Base-by-base conservation (phyloP, 2,113 vertebrate species). In the Erpornis zantholeuca region DNA sequence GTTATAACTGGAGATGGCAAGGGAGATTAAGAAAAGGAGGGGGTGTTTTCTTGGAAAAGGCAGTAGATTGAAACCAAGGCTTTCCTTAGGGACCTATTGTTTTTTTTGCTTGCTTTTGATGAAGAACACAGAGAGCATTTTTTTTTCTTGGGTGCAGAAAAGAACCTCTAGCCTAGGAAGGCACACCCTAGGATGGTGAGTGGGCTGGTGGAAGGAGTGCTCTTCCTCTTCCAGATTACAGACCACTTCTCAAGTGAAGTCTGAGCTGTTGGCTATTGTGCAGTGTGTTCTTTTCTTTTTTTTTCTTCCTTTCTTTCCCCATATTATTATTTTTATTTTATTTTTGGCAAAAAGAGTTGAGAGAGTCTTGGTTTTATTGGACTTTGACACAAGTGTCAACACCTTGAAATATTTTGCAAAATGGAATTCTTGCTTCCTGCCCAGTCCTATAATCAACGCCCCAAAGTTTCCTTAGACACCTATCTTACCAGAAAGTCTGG, bases 151-250 rank as follows among this genome's bases (percentile, higher is more conserved):
- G 88, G 86, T 88, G 83, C 92, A 96, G 77, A 82, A 83, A 86
- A 71, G 31, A 77, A 75, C 45, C 44, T 91, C 81, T 36, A 81
- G 69, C 40, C 44, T 21, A 42, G 11, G 50, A 53, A 86, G 94
- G 56, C 83, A 92, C 86, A 78, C 76, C 82, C 92, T 24, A 25
- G 76, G 24, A n/a, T 59, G 59, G 76, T 27, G 24, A 96, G 70
- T n/a, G 76, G 66, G 80, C 82, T 73, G 54, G 29, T 83, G 59
- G 85, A 82, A 92, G 83, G 81, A 87, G 77, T 76, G 56, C 70
- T 91, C 56, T 96, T 95, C 92, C 84, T 89, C 68, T 92, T 96
- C 64, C 72, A 95, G 83, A 95, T 87, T 88, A 83, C 70, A 44
- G 77, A 49, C 56, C 27, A 52, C 68, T 94, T 92, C 59, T 88